Evolutionary conservation across 1,140 invertebrate genomes (phyloP).

Genomic region (Antheraea mylitta): DNA sequence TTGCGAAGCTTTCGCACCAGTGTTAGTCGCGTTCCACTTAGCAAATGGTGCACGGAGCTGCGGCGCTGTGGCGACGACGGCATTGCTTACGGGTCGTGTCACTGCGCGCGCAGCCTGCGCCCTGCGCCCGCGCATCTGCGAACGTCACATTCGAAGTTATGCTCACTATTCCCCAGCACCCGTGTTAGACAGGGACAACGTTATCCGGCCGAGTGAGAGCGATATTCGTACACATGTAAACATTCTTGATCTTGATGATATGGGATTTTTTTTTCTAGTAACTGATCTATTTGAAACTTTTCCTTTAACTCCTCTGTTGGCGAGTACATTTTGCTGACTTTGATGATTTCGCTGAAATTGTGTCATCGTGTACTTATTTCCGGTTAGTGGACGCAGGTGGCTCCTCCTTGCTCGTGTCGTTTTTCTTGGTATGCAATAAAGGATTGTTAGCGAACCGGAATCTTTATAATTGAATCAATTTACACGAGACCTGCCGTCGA

Average conservation of each 20-base stretch:
- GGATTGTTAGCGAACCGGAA: slow-evolving; percentile 33
- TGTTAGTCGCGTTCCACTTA: slow-evolving; percentile 49
- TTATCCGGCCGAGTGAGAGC: slow-evolving; percentile 16
- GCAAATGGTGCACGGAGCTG: slow-evolving; percentile 47
- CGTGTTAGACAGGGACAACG: not conserved
- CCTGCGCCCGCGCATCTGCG: slow-evolving; percentile 3
- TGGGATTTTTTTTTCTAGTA: not conserved
- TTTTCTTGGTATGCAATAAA: slow-evolving; percentile 51
- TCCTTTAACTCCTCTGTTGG: not conserved
- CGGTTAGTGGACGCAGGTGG: not conserved
- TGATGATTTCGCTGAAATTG: not conserved
- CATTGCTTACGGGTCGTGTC: slow-evolving; percentile 36
- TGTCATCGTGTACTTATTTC: not conserved
- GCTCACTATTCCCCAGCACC: slow-evolving; percentile 14
- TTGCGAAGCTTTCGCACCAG: slow-evolving; percentile 13
- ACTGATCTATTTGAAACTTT: not conserved
- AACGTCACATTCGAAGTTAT: slow-evolving; percentile 30
- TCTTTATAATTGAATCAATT: slow-evolving; percentile 31
- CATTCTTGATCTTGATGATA: slow-evolving; percentile 1
- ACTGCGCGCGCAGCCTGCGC: slow-evolving; percentile 31
- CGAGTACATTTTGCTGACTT: not conserved
- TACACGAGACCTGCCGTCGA: slow-evolving; percentile 14
- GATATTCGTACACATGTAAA: slow-evolving; percentile 6
- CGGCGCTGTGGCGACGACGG: not conserved
- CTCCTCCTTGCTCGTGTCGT: slow-evolving; percentile 21